A percentile compares a stretch with the other conserved stretches of the same genome.
These are phyloP conservation scores for Aegypius monachus DNA, from an alignment of 2,113 vertebrate genomes.

Conservation along the genomic window DNA sequence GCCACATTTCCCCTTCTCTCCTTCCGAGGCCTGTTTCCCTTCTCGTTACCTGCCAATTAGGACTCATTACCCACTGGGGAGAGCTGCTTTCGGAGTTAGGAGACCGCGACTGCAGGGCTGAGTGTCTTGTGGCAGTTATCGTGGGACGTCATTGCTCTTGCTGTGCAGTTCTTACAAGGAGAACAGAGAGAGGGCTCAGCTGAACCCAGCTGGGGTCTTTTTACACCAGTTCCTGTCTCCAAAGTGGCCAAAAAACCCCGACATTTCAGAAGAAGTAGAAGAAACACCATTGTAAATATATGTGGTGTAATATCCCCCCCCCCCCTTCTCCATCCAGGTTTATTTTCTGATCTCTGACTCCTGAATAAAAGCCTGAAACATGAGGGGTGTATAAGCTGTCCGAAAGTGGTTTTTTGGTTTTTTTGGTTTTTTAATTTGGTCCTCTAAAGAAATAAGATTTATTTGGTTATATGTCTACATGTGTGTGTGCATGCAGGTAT, in stretches of 20 bases:
- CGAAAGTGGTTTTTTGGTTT: neutral
- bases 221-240: neutral
- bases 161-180: neutral
- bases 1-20: neutral
- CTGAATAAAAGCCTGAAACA: neutral
- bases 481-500: fast-evolving
- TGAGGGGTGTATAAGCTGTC: neutral
- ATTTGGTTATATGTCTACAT: fast-evolving
- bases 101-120: neutral
- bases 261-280: neutral
- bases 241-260: fast-evolving
- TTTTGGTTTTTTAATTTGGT: neutral
- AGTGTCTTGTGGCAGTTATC: fast-evolving
- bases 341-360: neutral
- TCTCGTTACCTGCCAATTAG: neutral
- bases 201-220: neutral
- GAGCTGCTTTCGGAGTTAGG: neutral
- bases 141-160: neutral
- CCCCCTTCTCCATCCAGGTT: neutral
- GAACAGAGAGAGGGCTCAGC: neutral
- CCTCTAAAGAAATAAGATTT: neutral
- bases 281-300: fast-evolving
- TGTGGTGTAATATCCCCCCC: too few relatives aligned
- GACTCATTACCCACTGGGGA: neutral
- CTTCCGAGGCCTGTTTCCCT: neutral